These are phyloP conservation scores for Oxycera nigricornis DNA, from an alignment of 2,888 invertebrate species.

Conservation along the genomic window DNA sequence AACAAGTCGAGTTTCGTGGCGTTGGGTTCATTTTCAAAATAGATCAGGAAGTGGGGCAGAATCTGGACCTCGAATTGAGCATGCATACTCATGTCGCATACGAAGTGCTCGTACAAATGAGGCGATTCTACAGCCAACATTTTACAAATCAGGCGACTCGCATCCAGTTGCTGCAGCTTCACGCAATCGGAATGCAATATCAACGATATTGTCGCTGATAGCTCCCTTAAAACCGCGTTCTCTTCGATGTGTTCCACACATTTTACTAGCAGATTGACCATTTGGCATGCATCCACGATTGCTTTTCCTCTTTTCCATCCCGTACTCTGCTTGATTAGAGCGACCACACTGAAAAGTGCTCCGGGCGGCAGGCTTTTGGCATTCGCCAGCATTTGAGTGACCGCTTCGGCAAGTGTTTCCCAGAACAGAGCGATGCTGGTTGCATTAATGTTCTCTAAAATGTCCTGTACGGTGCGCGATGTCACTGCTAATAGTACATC, in stretches of 20 bases:
- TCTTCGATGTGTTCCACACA: constrained; percentile 49
- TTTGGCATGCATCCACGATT: constrained; percentile 66
- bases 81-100: constrained; percentile 71
- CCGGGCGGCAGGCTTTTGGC: not conserved
- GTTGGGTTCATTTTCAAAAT: constrained; percentile 67
- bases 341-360: constrained; percentile 63
- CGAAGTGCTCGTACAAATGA: constrained; percentile 69
- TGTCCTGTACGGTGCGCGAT: constrained; percentile 69
- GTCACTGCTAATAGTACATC: constrained; percentile 67
- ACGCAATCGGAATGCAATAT: constrained; percentile 69
- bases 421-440: constrained; percentile 74
- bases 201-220: constrained; percentile 67
- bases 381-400: constrained; percentile 50
- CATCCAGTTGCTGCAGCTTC: constrained; percentile 75
- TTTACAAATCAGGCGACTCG: constrained; percentile 72
- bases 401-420: constrained; percentile 63
- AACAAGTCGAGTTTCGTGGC: constrained; percentile 67
- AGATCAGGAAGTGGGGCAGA: constrained; percentile 71
- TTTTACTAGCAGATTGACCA: constrained; percentile 66
- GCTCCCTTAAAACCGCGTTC: constrained; percentile 8
- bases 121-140: constrained; percentile 67
- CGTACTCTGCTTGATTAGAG: constrained; percentile 68
- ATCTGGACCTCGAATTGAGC: constrained; percentile 77
- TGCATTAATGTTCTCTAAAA: constrained; percentile 68
- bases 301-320: constrained; percentile 71